phyloP scores from a whole-genome alignment of 2,113 vertebrate species.

The Martes martes region DNA sequence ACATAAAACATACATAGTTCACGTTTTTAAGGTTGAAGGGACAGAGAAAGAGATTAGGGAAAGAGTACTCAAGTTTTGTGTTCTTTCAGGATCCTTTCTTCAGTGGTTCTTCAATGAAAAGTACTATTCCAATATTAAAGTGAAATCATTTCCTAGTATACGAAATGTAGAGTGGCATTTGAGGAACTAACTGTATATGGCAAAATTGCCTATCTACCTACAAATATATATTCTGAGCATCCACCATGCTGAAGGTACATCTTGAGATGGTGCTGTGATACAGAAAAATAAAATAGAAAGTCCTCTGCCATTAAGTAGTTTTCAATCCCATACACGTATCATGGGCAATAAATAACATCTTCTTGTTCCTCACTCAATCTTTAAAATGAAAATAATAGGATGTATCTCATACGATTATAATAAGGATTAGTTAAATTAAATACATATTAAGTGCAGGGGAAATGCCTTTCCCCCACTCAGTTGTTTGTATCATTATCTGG shows the following conservation, averaged over 20 bases:
- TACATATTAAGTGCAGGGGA: neutral
- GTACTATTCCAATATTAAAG: neutral
- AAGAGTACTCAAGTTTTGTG: neutral
- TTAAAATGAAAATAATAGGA: neutral
- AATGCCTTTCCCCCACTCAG: neutral
- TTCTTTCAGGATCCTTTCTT: neutral
- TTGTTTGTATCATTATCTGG: neutral
- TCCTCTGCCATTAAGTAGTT: neutral
- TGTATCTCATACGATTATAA: neutral
- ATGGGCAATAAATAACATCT: neutral
- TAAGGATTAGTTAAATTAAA: neutral
- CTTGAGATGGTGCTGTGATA: neutral
- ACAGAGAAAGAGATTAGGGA: neutral
- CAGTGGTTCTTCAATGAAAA: neutral
- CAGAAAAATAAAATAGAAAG: neutral
- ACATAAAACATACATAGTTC: neutral
- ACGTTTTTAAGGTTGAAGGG: neutral
- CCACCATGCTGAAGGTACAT: neutral
- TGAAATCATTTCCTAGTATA: neutral
- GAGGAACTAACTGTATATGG: neutral
- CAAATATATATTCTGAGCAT: neutral
- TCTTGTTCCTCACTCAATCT: neutral
- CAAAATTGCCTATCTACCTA: neutral
- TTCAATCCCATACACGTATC: neutral
- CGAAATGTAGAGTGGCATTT: neutral